phyloP scores from a whole-genome alignment of 92 coral and sea anemone species.

The Scolanthus callimorphus region DNA sequence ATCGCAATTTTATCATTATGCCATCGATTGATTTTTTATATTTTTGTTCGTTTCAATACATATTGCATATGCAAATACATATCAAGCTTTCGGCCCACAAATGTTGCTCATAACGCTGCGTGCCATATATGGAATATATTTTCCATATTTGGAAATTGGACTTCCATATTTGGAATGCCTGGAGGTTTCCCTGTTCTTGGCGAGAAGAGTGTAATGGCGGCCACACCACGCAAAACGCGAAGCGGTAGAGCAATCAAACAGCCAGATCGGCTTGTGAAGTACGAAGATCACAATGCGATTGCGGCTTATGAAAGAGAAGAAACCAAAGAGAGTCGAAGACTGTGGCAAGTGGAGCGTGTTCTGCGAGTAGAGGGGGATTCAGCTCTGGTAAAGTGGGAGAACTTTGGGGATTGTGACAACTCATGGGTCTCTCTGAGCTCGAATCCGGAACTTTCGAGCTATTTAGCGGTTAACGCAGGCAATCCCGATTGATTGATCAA shows the following conservation, averaged over 20 bases:
- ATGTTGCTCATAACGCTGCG: too few relatives aligned
- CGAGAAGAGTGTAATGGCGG: neutral
- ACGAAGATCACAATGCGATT: neutral
- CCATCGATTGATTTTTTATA: too few relatives aligned
- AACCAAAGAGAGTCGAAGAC: neutral
- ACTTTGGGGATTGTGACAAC: slow-evolving; percentile 1
- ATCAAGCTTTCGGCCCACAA: too few relatives aligned
- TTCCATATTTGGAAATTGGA: neutral
- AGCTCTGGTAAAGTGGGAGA: slow-evolving; percentile 1
- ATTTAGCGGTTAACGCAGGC: slow-evolving; percentile 13
- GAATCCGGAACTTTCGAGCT: slow-evolving; percentile 9
- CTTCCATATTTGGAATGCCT: too few relatives aligned
- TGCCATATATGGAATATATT: neutral
- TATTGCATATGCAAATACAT: too few relatives aligned
- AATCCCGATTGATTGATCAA: too few relatives aligned
- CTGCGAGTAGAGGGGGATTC: neutral
- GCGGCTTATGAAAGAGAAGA: neutral
- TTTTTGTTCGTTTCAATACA: too few relatives aligned
- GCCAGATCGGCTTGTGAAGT: neutral
- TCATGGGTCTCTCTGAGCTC: slow-evolving; percentile 8
- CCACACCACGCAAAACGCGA: neutral
- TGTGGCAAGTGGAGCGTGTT: slow-evolving; percentile 8
- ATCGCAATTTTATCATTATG: too few relatives aligned
- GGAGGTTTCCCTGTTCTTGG: too few relatives aligned
- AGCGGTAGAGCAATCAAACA: neutral